Base-by-base conservation (phyloP, 2,797 vertebrate genomes). In the Gymnodraco acuticeps region DNA sequence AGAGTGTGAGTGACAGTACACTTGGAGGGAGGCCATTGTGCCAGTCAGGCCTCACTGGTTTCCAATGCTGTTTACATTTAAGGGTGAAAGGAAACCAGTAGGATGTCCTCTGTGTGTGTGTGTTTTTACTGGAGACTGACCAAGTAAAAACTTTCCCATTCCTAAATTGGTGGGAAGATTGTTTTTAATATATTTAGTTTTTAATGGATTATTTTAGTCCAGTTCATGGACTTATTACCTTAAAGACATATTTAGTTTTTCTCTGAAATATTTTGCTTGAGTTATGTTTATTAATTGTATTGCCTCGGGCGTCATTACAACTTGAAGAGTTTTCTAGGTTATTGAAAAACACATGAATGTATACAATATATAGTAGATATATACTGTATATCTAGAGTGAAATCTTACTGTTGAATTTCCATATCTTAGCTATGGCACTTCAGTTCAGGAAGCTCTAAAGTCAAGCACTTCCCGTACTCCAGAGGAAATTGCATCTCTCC, bases 1-100 rank as follows among this genome's bases (percentile, higher is more conserved):
- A 73, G 88, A 84, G 87, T 77, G 82, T 91, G 92, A 94, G 86
- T 92, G 91, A 89, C 92, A 90, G 89, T 69, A 55, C 15, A 9
- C 88, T 84, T 69, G 15, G 73, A 75, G 83, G 84, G 90, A 78
- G 82, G 74, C 59, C 86, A 77, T 90, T 91, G 88, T 93, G 75
- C 38, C 70, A 69, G 91, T 89, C 89, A 90, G 61, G 90, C 90
- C 71, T 87, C 85, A 78, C 77, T 87, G 89, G 73, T 89, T 90
- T 68, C 75, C 89, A 86, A 85, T 73, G 81, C 83, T 74, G 82
- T 86, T 90, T 87, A 86, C 85, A 88, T 86, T 79, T 76, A 75
- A 48, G 80, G 42, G 62, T 7, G 50, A 87, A 84, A 87, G 81
- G 81, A 90, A 87, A 73, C 64, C 74, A 74, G 77, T 68, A 45